Evolutionary conservation across 2,797 vertebrate genomes (phyloP).

Genomic region (Pangasius djambal): DNA sequence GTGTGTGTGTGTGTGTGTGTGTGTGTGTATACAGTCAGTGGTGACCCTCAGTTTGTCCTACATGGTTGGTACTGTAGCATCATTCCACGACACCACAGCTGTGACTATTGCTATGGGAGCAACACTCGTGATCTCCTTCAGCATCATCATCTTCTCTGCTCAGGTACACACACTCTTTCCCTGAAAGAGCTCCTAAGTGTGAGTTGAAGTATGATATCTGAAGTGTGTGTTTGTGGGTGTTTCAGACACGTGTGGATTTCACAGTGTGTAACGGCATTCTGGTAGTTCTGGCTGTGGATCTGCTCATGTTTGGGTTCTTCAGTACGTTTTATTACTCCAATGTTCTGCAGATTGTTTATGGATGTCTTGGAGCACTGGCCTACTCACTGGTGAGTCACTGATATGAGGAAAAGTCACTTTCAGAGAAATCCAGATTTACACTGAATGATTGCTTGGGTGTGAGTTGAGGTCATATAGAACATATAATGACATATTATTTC

Average conservation of each 20-base stretch:
- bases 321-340: conserved; percentile 83
- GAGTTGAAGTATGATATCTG: too few relatives aligned
- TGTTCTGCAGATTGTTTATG: conserved; percentile 79
- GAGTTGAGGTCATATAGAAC: background rate
- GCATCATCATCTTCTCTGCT: conserved; percentile 82
- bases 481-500: too few relatives aligned
- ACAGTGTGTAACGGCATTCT: conserved; percentile 79
- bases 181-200: background rate
- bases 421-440: background rate
- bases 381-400: conserved; percentile 78
- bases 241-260: conserved; percentile 85
- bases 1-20: conserved; percentile 26
- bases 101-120: conserved; percentile 85
- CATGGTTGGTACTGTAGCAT: conserved; percentile 89
- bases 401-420: background rate
- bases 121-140: conserved; percentile 79
- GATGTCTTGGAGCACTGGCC: conserved; percentile 85
- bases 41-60: conserved; percentile 86
- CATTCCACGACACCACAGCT: conserved; percentile 80
- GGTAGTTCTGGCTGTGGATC: conserved; percentile 77
- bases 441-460: background rate
- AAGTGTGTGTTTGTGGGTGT: background rate
- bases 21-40: conserved; percentile 69
- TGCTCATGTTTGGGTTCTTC: conserved; percentile 84
- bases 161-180: conserved; percentile 73